Percentiles rank a stretch among this genome's conserved stretches.
phyloP scores from a whole-genome alignment of 2,113 vertebrate species.

The Morone chrysops region DNA sequence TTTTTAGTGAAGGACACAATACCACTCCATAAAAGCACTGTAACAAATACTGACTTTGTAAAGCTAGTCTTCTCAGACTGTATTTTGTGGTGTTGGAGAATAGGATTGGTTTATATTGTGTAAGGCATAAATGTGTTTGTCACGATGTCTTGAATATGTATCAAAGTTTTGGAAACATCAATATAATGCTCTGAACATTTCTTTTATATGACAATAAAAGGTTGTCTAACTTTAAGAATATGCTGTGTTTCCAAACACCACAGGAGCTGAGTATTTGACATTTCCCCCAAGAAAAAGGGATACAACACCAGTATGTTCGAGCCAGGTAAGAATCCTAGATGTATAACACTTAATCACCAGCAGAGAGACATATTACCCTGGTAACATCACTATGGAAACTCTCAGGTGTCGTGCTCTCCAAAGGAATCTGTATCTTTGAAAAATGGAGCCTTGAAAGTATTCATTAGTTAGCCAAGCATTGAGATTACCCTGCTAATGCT shows the following conservation, averaged over 20 bases:
- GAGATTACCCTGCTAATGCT: slow-evolving; percentile 61
- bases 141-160: neutral
- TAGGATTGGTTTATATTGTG: neutral
- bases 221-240: neutral
- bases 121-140: neutral
- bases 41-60: neutral
- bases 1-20: neutral
- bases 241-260: neutral
- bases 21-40: neutral
- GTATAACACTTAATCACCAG: slow-evolving; percentile 51
- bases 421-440: slow-evolving; percentile 67
- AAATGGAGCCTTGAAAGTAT: slow-evolving; percentile 68
- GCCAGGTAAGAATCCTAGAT: slow-evolving; percentile 45
- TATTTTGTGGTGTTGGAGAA: neutral
- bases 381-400: slow-evolving; percentile 51
- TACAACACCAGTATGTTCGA: slow-evolving; percentile 37
- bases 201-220: neutral
- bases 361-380: slow-evolving; percentile 44
- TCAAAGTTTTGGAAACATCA: neutral
- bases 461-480: slow-evolving; percentile 71
- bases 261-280: slow-evolving; percentile 23
- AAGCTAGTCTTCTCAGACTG: neutral
- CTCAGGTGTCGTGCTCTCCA: slow-evolving; percentile 66
- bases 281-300: slow-evolving; percentile 31
- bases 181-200: neutral